Base-by-base conservation (phyloP, 2,113 vertebrate genomes). In the Octodon degus region DNA sequence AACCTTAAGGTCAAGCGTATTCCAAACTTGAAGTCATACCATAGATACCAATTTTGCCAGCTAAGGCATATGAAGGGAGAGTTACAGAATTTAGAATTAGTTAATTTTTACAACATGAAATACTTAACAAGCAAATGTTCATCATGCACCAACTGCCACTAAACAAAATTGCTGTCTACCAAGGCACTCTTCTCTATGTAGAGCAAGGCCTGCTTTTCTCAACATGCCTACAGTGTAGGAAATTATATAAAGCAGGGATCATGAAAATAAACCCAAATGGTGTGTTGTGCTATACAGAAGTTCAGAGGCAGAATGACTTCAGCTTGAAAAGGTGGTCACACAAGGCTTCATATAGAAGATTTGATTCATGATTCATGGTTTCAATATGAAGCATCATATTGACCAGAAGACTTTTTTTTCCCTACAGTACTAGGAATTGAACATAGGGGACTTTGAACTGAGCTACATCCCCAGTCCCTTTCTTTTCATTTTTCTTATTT, bases 81-180 rank as follows among this genome's bases (percentile, higher is more conserved):
- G 16, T 70, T 70, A n/a, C 7, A 91, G n/a, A 90, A 62, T n/a
- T 95, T 90, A 47, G 80, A 40, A 40, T 25, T 85, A 58, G 22
- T 25, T 85, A 50, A 53, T 25, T 89, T 96, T 90, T 88, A 63
- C 24, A 86, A 50, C 27, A 14, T 82, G 47, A 93, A 93, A 53
- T 83, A 25, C 55, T 25, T 74, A 84, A 34, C n/a, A 93, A 55
- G 30, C 63, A 94, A 88, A 87, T 91, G 14, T 67, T 94, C 74
- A 47, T 89, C n/a, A 82, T 63, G 6, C 22, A 91, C n/a, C n/a
- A 50, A 30, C 24, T 47, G 16, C 34, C 30, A 60, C 34, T 25
- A 91, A 80, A 32, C 47, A 62, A 55, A 86, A 58, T 14, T 19
- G 0, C 76, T 90, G 16, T 32, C 14, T 22, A 82, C 82, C 27